Percentiles rank a stretch among this genome's conserved stretches.
Evolutionary conservation across 2,113 vertebrate genomes (phyloP).

Genomic region (Grammomys surdaster): DNA sequence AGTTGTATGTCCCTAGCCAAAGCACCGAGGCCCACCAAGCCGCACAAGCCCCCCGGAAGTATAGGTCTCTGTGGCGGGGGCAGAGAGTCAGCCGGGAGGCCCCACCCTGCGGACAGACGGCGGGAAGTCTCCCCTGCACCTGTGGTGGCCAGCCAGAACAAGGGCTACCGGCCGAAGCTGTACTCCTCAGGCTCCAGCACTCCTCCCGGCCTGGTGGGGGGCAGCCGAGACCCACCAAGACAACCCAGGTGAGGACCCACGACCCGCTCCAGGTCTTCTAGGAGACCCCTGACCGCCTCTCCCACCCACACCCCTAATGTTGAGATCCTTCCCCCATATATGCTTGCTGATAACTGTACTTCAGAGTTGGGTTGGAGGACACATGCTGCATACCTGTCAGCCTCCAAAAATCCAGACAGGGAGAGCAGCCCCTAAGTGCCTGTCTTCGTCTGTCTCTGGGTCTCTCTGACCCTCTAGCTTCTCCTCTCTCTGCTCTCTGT

Average conservation of each 20-base stretch:
- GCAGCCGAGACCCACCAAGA: conserved; percentile 63
- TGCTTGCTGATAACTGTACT: accelerated
- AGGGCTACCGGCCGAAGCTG: conserved; percentile 90
- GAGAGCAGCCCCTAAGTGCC: neutral
- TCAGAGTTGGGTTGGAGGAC: neutral
- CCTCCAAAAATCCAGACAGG: neutral
- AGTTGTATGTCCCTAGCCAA: conserved; percentile 81
- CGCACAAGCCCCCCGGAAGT: conserved; percentile 87
- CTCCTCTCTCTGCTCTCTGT: conserved; percentile 46
- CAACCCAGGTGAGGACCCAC: conserved; percentile 80
- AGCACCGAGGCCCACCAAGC: conserved; percentile 75
- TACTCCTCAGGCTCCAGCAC: conserved; percentile 89
- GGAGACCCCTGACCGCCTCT: neutral
- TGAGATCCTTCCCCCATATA: neutral
- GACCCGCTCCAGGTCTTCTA: accelerated
- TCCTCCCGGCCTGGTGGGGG: conserved; percentile 59
- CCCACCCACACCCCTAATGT: neutral
- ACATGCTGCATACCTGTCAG: accelerated
- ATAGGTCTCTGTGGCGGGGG: conserved; percentile 81
- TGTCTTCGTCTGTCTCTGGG: neutral
- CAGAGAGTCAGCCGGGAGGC: conserved; percentile 73
- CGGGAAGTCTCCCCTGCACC: conserved; percentile 89
- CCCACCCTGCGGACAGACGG: conserved; percentile 86
- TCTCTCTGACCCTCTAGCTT: neutral
- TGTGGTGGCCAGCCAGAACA: conserved; percentile 83